A percentile compares a stretch with the other conserved stretches of the same genome.
Conservation (phyloP, 2,797 vertebrate species). For the Tapirus indicus region DNA sequence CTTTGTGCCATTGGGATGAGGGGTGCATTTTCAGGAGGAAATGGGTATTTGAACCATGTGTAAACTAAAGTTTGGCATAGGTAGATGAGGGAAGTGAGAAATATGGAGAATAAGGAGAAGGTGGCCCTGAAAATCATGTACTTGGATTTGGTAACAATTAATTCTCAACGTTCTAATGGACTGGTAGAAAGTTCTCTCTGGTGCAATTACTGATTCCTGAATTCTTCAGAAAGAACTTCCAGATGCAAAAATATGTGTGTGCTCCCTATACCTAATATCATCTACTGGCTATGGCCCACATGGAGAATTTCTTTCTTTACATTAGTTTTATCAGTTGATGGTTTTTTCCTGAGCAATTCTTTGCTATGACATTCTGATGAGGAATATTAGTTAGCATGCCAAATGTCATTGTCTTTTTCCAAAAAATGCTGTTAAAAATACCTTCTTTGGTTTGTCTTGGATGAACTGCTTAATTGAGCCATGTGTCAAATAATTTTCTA, state of each 20-base stretch:
- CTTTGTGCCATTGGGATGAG: not conserved
- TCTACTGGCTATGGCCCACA: not conserved
- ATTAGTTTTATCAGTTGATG: slow-evolving; percentile 33
- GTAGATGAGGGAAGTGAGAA: not conserved
- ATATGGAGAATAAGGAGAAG: not conserved
- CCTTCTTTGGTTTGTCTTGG: slow-evolving; percentile 64
- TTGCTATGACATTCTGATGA: slow-evolving; percentile 44
- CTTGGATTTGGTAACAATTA: slow-evolving; percentile 42
- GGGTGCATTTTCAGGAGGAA: not conserved
- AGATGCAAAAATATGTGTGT: not conserved
- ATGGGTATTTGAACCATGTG: not conserved
- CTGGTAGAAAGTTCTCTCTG: not conserved
- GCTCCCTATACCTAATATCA: not conserved
- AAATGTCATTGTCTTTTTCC: slow-evolving; percentile 36
- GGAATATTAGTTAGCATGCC: slow-evolving; percentile 44
- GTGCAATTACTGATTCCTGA: slow-evolving; percentile 8
- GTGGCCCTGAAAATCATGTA: not conserved
- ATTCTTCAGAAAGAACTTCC: slow-evolving; percentile 1
- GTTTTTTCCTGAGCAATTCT: not conserved
- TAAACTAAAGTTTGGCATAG: not conserved
- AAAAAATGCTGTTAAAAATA: slow-evolving; percentile 1
- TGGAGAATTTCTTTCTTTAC: not conserved
- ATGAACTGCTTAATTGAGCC: slow-evolving; percentile 42
- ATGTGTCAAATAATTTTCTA: slow-evolving; percentile 59
- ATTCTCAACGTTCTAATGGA: not conserved